A percentile compares a stretch with the other conserved stretches of the same genome.
Conservation (phyloP, 2,797 vertebrate species). For the Sandelia bainsii region DNA sequence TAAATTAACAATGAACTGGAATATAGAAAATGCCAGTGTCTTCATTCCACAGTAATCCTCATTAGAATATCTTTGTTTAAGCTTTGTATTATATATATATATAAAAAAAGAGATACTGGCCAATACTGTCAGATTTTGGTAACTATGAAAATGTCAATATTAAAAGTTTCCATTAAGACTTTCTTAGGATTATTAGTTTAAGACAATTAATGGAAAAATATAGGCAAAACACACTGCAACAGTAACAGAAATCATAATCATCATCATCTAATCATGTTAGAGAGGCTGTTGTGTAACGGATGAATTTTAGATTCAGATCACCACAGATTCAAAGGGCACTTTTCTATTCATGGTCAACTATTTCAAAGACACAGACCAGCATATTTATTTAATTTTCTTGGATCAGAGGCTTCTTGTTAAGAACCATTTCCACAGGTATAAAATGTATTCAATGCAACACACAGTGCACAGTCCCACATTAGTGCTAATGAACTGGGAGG, state of each 20-base stretch:
- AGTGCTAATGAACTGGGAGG: conserved; percentile 39
- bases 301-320: conserved; percentile 19
- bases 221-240: background rate
- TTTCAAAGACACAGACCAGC: conserved; percentile 23
- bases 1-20: background rate
- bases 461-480: conserved; percentile 10
- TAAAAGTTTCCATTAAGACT: too few relatives aligned
- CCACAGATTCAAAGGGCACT: conserved; percentile 21
- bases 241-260: background rate
- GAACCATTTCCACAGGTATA: conserved; percentile 20
- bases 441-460: conserved; percentile 44
- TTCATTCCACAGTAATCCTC: background rate
- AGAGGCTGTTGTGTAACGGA: conserved; percentile 18
- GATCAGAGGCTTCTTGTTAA: conserved; percentile 19
- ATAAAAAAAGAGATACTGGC: background rate
- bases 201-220: conserved; percentile 11
- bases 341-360: background rate
- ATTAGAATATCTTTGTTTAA: background rate
- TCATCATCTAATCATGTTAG: background rate
- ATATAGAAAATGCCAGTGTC: background rate
- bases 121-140: background rate
- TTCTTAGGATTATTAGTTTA: background rate
- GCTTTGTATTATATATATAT: background rate
- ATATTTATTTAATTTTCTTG: conserved; percentile 22
- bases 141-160: conserved; percentile 10